These are phyloP conservation scores for Parnassius glacialis DNA, from an alignment of 2,888 invertebrate species.

Conservation along the genomic window DNA sequence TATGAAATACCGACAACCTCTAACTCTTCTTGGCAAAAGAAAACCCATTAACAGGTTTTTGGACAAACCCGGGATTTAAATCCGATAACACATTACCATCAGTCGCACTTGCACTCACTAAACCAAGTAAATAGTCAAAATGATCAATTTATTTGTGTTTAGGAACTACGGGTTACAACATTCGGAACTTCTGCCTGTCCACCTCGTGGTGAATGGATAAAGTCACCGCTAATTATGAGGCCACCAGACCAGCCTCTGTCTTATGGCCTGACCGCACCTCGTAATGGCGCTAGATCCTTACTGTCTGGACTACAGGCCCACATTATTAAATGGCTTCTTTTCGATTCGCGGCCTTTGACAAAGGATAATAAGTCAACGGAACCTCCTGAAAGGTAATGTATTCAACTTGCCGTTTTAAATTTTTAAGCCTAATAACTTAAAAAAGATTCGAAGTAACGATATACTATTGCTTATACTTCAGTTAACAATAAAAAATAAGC, in stretches of 20 bases:
- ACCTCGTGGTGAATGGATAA: constrained; percentile 86
- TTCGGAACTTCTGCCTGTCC: constrained; percentile 86
- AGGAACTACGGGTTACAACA: constrained; percentile 83
- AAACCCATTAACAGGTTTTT: too few species aligned
- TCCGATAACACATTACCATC: too few species aligned
- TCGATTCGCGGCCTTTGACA: constrained; percentile 73
- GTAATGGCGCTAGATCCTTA: constrained; percentile 83
- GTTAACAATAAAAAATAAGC: too few species aligned
- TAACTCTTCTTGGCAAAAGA: too few species aligned
- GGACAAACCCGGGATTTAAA: too few species aligned
- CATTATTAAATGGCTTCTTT: constrained; percentile 85
- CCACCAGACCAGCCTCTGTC: constrained; percentile 79
- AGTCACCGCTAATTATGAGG: constrained; percentile 84
- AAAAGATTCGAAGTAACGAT: too few species aligned
- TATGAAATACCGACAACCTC: too few species aligned
- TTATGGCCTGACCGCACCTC: constrained; percentile 84
- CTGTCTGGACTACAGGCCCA: constrained; percentile 86
- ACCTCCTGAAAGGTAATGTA: constrained; percentile 75
- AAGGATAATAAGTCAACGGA: constrained; percentile 72
- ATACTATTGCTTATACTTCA: too few species aligned
- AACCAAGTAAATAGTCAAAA: too few species aligned
- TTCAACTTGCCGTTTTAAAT: not conserved
- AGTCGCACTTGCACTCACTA: too few species aligned
- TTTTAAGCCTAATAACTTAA: too few species aligned
- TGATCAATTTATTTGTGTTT: not conserved